Evolutionary conservation across 1,140 invertebrate species (phyloP).

Genomic region (Megalonaias nervosa): DNA sequence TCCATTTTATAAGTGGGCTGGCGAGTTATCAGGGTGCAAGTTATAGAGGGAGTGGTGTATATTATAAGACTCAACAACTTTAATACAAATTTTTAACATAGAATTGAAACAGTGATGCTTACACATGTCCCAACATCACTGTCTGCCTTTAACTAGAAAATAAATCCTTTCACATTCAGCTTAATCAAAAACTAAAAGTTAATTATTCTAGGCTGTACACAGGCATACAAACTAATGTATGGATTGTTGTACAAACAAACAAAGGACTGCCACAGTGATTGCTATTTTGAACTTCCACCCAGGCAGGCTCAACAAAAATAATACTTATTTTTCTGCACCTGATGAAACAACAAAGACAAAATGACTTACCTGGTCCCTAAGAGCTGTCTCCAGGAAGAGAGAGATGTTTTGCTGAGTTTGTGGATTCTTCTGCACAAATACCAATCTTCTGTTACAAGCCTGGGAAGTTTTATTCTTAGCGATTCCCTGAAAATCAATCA

Average conservation of each 20-base stretch:
- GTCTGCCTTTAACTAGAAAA: neutral
- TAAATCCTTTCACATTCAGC: neutral
- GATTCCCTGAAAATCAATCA: slow-evolving; percentile 2
- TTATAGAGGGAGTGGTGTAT: no score
- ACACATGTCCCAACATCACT: no score
- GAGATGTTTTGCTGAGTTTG: slow-evolving; percentile 75
- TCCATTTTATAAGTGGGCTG: no score
- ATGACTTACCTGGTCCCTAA: slow-evolving; percentile 73
- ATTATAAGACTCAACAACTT: no score
- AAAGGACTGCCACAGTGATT: neutral
- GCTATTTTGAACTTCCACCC: neutral
- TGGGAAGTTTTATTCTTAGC: slow-evolving; percentile 79
- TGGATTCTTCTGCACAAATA: slow-evolving; percentile 78
- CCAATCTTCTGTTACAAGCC: slow-evolving; percentile 79
- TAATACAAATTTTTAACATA: no score
- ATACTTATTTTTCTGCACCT: neutral
- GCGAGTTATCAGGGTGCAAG: no score
- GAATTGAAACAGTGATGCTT: no score
- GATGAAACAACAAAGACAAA: neutral
- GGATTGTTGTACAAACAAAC: neutral
- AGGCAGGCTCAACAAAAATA: neutral
- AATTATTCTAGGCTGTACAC: neutral
- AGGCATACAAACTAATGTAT: neutral
- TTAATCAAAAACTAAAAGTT: neutral
- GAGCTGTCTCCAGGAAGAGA: slow-evolving; percentile 77